A percentile compares a stretch with the other conserved stretches of the same genome.
Evolutionary conservation across 2,888 invertebrate species (phyloP).

Genomic region (Cyclophora albipunctata): DNA sequence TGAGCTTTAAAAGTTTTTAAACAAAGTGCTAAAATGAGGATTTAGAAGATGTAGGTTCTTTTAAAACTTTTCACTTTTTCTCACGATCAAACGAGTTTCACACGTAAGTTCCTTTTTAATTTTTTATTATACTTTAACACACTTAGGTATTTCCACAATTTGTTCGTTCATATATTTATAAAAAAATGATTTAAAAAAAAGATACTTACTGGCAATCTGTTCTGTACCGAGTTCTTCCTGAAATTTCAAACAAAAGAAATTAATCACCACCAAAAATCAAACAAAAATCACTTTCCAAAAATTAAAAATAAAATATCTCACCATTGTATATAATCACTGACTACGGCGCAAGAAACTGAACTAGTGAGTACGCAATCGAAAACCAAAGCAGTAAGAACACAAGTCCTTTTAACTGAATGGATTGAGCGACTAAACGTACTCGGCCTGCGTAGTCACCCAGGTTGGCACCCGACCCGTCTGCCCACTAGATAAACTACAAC

Average conservation of each 20-base stretch:
- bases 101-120: too few relatives aligned
- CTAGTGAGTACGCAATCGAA: slow-evolving; percentile 48
- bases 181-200: slow-evolving; percentile 2
- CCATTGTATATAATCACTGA: slow-evolving; percentile 33
- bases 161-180: too few relatives aligned
- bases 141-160: too few relatives aligned
- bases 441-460: slow-evolving; percentile 61
- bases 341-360: slow-evolving; percentile 38
- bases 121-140: too few relatives aligned
- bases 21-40: too few relatives aligned
- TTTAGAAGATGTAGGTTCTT: too few relatives aligned
- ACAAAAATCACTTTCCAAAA: slow-evolving; percentile 2
- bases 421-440: slow-evolving; percentile 58
- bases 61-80: too few relatives aligned
- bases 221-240: slow-evolving; percentile 87
- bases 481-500: slow-evolving; percentile 32
- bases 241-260: slow-evolving; percentile 3
- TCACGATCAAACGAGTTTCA: too few relatives aligned
- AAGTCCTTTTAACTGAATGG: slow-evolving; percentile 64
- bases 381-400: slow-evolving; percentile 60
- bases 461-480: slow-evolving; percentile 40
- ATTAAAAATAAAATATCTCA: slow-evolving; percentile 30
- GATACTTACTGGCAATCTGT: slow-evolving; percentile 83
- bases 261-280: slow-evolving; percentile 10
- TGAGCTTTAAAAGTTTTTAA: too few relatives aligned